Percentiles rank a stretch among this genome's conserved stretches.
These are phyloP conservation scores for Lobophora halterata DNA, from an alignment of 2,888 invertebrate species.

Conservation along the genomic window DNA sequence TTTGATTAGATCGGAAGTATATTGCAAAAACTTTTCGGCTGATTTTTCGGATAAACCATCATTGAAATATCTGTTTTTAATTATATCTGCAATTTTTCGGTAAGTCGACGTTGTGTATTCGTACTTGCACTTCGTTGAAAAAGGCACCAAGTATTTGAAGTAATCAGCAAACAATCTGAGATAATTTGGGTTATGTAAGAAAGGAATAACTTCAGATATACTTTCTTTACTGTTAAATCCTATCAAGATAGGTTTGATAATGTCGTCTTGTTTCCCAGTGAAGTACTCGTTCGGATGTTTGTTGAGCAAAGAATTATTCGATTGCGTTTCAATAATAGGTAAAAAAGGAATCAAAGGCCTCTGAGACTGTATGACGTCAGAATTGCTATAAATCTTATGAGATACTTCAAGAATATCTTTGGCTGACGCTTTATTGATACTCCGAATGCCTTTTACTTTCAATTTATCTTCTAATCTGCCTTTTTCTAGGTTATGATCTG, in stretches of 20 bases:
- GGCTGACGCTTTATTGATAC: conserved; percentile 42
- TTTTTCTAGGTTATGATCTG: conserved; percentile 45
- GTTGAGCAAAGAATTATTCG: conserved; percentile 47
- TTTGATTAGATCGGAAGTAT: conserved; percentile 65
- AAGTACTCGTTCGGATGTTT: conserved; percentile 40
- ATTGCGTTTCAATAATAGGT: conserved; percentile 51
- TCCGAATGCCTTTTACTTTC: conserved; percentile 35
- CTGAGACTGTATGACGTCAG: conserved; percentile 58
- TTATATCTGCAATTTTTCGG: conserved; percentile 45
- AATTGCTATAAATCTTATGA: conserved; percentile 54
- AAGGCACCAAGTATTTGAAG: conserved; percentile 69
- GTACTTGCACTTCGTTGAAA: conserved; percentile 54
- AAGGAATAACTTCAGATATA: conserved; percentile 67
- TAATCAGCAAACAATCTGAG: conserved; percentile 50
- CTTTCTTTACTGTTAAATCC: conserved; percentile 76
- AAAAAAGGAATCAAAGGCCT: conserved; percentile 63
- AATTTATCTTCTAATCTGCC: conserved; percentile 47
- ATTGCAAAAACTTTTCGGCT: conserved; percentile 55
- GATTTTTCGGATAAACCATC: conserved; percentile 49
- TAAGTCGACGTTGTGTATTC: conserved; percentile 50
- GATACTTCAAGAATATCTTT: conserved; percentile 51
- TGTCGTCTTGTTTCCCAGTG: conserved; percentile 24
- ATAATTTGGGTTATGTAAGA: conserved; percentile 57
- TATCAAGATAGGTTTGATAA: conserved; percentile 61
- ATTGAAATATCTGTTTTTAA: conserved; percentile 59